Percentiles rank a stretch among this genome's conserved stretches.
Conservation (phyloP, 1,140 invertebrate genomes). For the Camponotus vicinus region DNA sequence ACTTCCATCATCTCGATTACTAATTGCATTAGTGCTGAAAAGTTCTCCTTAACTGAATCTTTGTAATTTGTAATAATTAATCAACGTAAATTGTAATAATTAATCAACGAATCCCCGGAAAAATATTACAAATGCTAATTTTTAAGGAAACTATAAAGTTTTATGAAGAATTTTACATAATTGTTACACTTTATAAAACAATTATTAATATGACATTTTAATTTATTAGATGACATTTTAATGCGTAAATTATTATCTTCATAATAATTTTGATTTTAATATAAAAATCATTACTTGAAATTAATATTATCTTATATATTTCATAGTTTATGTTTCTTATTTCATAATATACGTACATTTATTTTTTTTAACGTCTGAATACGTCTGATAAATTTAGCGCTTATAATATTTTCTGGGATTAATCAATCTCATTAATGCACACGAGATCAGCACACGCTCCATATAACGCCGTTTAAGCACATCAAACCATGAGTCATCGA, state of each 20-base stretch:
- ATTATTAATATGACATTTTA: neutral
- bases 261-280: conserved; percentile 15
- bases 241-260: neutral
- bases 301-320: conserved; percentile 10
- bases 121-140: conserved; percentile 28
- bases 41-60: neutral
- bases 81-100: neutral
- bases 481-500: conserved; percentile 40
- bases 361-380: neutral
- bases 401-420: conserved; percentile 11
- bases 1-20: conserved; percentile 49
- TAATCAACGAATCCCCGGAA: neutral
- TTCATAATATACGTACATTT: neutral
- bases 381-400: neutral
- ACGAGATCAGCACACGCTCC: conserved; percentile 37
- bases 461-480: conserved; percentile 53
- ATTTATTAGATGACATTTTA: neutral
- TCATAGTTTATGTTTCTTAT: conserved; percentile 8
- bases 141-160: neutral
- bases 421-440: conserved; percentile 29
- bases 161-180: neutral
- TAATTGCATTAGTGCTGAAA: neutral
- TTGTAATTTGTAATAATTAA: neutral
- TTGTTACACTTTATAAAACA: neutral
- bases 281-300: neutral